A percentile compares a stretch with the other conserved stretches of the same genome.
These are phyloP conservation scores for Drosophila nebulosa DNA, from an alignment of 1,140 invertebrate genomes.

Conservation along the genomic window DNA sequence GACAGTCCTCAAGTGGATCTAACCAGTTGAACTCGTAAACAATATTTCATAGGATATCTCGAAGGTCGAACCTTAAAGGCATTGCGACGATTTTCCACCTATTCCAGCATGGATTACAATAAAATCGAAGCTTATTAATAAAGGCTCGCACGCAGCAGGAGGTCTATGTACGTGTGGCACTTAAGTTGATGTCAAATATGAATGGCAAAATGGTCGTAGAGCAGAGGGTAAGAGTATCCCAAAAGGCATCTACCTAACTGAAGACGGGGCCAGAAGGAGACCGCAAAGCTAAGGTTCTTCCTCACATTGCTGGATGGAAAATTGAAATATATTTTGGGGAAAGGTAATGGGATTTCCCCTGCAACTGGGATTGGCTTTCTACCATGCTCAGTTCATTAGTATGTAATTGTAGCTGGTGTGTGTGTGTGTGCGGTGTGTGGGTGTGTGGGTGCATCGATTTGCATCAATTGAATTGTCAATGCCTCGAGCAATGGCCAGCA, in stretches of 20 bases:
- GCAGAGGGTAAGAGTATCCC: background rate
- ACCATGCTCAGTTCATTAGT: slow-evolving; percentile 51
- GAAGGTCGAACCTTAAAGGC: too few relatives aligned
- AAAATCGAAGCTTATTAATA: too few relatives aligned
- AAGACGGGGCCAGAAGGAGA: background rate
- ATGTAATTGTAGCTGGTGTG: slow-evolving; percentile 41
- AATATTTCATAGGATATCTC: too few relatives aligned
- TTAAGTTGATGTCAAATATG: too few relatives aligned
- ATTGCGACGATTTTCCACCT: background rate
- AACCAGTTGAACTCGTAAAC: too few relatives aligned
- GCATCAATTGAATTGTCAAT: slow-evolving; percentile 58
- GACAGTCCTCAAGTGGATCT: too few relatives aligned
- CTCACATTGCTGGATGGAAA: slow-evolving; percentile 5
- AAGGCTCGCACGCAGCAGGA: too few relatives aligned
- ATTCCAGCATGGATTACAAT: too few relatives aligned
- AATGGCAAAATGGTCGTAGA: too few relatives aligned
- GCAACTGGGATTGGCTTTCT: too few relatives aligned
- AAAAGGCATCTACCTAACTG: background rate
- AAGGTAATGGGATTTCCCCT: too few relatives aligned
- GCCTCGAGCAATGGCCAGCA: slow-evolving; percentile 35
- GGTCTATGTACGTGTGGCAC: background rate
- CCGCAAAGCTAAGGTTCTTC: slow-evolving; percentile 24
- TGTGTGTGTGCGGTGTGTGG: slow-evolving; percentile 10
- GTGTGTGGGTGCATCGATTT: slow-evolving; percentile 18
- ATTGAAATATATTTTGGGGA: slow-evolving; percentile 3